Base-by-base conservation (phyloP, 2,888 invertebrate genomes). In the Steromphala cineraria region DNA sequence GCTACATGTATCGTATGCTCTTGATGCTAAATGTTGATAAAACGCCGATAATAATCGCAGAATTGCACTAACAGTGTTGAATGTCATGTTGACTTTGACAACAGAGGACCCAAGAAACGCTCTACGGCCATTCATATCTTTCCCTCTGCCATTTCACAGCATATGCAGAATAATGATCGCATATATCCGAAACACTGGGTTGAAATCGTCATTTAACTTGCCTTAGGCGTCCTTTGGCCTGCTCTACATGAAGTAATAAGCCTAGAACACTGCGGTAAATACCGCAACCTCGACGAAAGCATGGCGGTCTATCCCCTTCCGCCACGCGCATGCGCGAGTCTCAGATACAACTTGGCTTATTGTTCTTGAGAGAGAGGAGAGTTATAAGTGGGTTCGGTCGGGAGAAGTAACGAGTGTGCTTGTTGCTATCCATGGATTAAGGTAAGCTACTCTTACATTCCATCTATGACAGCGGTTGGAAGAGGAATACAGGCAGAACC, bases 241-340 rank as follows among this genome's bases (percentile, higher is more conserved):
- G 84, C 79, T 62, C 80, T 85, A 77, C 84, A 85, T 62, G 84
- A 82, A 24, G 87, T 80, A 84, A 89, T 85, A 80, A 86, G 86
- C 81, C 89, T 86, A 79, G 85, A 82, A 79, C 87, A 83, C 75
- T 88, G 88, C 82, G 89, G 87, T 76, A 90, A 74, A 83, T 84
- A 83, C 84, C 88, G 86, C 80, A 83, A 36, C 67, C 81, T 80
- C 53, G 84, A 83, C 79, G 82, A 83, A 78, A 85, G 83, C 86
- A 86, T 86, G 84, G 86, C 86, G 82, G 85, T 75, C 83, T 74
- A 78, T 15, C 28, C 46, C 46, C 53, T 78, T 28, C 40, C 67
- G 67, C 78, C 79, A 67, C 74, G 67, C 84, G 84, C 83, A 82
- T 80, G 86, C 86, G 84, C 85, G 82, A 1, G 62, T 24, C 28